Conservation (phyloP, 1,140 invertebrate species). For the Hyles vespertilio region DNA sequence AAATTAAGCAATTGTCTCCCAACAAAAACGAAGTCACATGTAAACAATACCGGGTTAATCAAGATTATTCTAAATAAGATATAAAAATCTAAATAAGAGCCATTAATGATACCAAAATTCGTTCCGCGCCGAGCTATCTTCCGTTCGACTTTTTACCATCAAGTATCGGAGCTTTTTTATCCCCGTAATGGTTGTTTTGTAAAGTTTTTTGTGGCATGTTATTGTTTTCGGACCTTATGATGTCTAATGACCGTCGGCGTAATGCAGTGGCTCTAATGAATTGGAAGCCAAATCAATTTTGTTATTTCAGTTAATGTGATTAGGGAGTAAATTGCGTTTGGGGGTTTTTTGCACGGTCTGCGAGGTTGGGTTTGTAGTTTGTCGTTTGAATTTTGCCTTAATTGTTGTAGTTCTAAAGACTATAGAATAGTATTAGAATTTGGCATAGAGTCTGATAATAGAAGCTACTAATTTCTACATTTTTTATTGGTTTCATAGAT, state of each 20-base stretch:
- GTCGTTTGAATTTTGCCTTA: too few species aligned
- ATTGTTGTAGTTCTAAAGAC: too few species aligned
- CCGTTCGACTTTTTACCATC: conserved; percentile 3
- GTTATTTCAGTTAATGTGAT: neutral
- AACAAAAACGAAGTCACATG: conserved; percentile 1
- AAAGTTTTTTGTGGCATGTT: conserved; percentile 1
- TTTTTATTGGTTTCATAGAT: too few species aligned
- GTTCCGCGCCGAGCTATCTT: conserved; percentile 5
- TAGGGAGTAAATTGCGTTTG: too few species aligned
- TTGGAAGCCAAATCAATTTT: neutral
- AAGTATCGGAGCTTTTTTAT: neutral
- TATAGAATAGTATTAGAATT: too few species aligned
- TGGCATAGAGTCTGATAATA: too few species aligned
- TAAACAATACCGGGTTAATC: neutral
- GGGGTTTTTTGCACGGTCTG: too few species aligned
- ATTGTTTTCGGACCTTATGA: conserved; percentile 2
- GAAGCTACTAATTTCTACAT: too few species aligned
- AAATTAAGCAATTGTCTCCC: neutral
- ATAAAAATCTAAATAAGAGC: conserved; percentile 6
- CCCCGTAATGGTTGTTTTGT: conserved; percentile 4
- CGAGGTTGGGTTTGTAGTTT: too few species aligned
- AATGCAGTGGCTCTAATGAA: conserved; percentile 1
- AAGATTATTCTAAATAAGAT: conserved; percentile 5
- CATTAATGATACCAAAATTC: conserved; percentile 9
- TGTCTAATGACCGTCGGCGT: conserved; percentile 2